These are phyloP conservation scores for Cyaniris semiargus DNA, from an alignment of 2,888 invertebrate genomes.

Conservation along the genomic window DNA sequence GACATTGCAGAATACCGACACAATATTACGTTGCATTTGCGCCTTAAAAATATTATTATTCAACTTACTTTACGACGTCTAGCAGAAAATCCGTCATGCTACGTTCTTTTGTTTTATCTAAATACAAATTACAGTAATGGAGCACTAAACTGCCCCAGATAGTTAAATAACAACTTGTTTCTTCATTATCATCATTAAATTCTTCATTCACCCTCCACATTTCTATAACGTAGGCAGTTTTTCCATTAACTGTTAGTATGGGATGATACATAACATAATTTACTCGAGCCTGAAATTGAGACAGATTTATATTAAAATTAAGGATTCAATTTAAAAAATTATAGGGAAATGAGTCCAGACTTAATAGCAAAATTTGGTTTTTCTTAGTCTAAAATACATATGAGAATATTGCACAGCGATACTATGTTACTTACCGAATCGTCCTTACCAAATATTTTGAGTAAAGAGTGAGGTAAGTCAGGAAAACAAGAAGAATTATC, in stretches of 20 bases:
- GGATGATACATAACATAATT: slow-evolving; percentile 82
- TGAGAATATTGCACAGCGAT: not conserved
- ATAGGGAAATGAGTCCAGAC: not conserved
- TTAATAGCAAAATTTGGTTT: not conserved
- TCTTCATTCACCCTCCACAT: slow-evolving; percentile 80
- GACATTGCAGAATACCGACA: not conserved
- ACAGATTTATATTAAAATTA: not conserved
- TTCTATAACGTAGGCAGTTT: slow-evolving; percentile 84
- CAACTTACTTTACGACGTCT: slow-evolving; percentile 88
- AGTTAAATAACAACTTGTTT: slow-evolving; percentile 83
- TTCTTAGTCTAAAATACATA: not conserved
- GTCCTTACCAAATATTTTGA: slow-evolving; percentile 43
- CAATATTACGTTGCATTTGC: not conserved
- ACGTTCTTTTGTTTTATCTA: slow-evolving; percentile 85
- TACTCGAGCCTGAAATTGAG: slow-evolving; percentile 54
- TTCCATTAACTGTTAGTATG: slow-evolving; percentile 82
- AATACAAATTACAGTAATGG: slow-evolving; percentile 85
- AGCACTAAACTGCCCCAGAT: slow-evolving; percentile 86
- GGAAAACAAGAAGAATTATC: slow-evolving; percentile 47
- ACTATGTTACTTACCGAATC: slow-evolving; percentile 43
- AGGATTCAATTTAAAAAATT: not conserved
- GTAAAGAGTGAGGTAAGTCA: slow-evolving; percentile 45
- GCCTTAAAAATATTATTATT: not conserved
- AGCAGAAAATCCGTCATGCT: slow-evolving; percentile 88
- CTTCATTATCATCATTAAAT: slow-evolving; percentile 85